Conservation (phyloP, 2,797 vertebrate species). For the Pelodytes ibericus region DNA sequence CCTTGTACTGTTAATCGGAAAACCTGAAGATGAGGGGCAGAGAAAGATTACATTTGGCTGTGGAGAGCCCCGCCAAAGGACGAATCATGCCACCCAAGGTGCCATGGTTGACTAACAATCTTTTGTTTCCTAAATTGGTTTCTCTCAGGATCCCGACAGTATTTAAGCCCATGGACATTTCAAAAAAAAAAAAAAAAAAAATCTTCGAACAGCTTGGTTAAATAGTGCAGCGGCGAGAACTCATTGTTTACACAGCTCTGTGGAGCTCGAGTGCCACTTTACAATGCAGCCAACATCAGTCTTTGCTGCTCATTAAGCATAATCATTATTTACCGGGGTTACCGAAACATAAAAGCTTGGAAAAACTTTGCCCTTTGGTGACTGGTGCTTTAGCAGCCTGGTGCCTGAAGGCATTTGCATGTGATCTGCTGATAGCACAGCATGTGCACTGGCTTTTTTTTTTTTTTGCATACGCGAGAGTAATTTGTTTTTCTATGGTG, state of each 20-base stretch:
- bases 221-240: background rate
- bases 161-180: conserved; percentile 27
- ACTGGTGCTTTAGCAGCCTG: conserved; percentile 16
- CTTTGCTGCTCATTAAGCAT: background rate
- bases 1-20: background rate
- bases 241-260: background rate
- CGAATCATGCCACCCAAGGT: conserved; percentile 15
- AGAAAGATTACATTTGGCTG: background rate
- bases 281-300: background rate
- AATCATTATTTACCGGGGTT: conserved; percentile 6
- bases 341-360: conserved; percentile 32
- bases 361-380: conserved; percentile 32
- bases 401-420: conserved; percentile 21
- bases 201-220: conserved; percentile 7
- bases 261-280: conserved; percentile 7
- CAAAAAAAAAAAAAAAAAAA: too few relatives aligned
- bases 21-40: background rate
- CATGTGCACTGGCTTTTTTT: background rate
- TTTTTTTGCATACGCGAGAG: too few relatives aligned
- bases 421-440: conserved; percentile 17
- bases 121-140: conserved; percentile 34
- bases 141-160: conserved; percentile 35
- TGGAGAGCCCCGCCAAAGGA: conserved; percentile 19
- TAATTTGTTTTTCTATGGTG: too few relatives aligned
- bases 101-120: conserved; percentile 30